Evolutionary conservation across 1,140 invertebrate genomes (phyloP), one percentile per base, ranked within the genome.

Genomic region (Drosophila tropicalis): DNA sequence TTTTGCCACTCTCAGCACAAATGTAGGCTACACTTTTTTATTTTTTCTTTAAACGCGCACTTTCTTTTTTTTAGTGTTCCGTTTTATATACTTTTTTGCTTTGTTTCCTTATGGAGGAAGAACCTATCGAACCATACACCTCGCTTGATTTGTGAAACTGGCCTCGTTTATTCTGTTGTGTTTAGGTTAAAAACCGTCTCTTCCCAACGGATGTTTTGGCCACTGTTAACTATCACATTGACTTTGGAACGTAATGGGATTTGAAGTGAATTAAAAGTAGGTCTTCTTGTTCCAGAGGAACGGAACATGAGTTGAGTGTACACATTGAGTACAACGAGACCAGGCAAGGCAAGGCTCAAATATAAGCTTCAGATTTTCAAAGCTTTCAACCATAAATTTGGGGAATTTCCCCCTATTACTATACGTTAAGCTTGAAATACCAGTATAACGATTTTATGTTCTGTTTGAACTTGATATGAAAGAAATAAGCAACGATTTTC

Each of bases 61-160:
- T 89, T 86, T 90, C 61, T 32, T 47, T 57, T 79, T 68, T 74
- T 72, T 25, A 25, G 22, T 54, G 58, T 74, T 62, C 58, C 32
- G 56, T 32, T 9, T 36, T 36, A 3, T 36, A 6, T 57, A 1
- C 10, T 58, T 63, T 51, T 63, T 15, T 22, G 29, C 17, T 32
- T 39, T 39, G 36, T 39, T 36, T 36, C 1, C 34, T 36, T 36
- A 12, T 10, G 4, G 44, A 51, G 12, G 44, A 47, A 22, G 87
- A 90, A 90, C 87, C 87, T 87, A 79, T 90, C 83, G 83, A 87
- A 84, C 87, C 87, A 82, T 84, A 81, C 83, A 76, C 80, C 78
- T 72, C 80, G 87, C 80, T 90, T 79, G 83, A 90, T 90, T 90
- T 90, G 87, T 90, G 83, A 87, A 87, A 90, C 87, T 90, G 87